phyloP scores from a whole-genome alignment of 2,797 vertebrate genomes.

The Diceros bicornis region DNA sequence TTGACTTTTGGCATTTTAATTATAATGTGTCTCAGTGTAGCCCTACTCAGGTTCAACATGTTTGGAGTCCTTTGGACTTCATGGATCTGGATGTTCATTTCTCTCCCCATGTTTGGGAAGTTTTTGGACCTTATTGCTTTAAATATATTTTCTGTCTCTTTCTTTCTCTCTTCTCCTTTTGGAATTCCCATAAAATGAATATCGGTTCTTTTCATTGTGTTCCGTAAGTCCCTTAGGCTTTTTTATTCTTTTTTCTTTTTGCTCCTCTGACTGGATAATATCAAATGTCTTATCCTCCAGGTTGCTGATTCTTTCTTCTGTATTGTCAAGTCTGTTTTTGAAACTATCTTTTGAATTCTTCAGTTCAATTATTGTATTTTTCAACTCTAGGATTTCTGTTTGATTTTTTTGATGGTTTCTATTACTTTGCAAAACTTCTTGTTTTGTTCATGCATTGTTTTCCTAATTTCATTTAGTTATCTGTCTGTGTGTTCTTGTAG shows the following conservation, averaged over 20 bases:
- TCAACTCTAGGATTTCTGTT: not conserved
- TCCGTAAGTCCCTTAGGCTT: not conserved
- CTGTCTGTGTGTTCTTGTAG: not conserved
- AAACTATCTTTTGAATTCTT: not conserved
- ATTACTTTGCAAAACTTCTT: not conserved
- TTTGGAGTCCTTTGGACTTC: not conserved
- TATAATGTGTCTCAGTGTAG: not conserved
- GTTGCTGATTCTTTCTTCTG: not conserved
- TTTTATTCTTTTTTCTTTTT: not conserved
- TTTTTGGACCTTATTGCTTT: not conserved
- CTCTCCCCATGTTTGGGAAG: not conserved
- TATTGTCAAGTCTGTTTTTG: not conserved
- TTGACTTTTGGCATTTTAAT: not conserved
- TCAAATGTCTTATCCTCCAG: not conserved
- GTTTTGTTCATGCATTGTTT: not conserved
- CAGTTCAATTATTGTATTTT: not conserved
- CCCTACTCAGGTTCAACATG: not conserved
- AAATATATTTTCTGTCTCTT: not conserved
- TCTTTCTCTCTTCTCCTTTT: not conserved
- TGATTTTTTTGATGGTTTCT: not conserved
- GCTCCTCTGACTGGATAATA: not conserved
- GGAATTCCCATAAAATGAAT: not conserved
- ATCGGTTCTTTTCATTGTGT: not conserved
- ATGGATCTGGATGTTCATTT: not conserved
- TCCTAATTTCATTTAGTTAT: not conserved